Evolutionary conservation across 2,888 invertebrate genomes (phyloP), one percentile per base, ranked within the genome.

Genomic region (Drosophila antonietae): DNA sequence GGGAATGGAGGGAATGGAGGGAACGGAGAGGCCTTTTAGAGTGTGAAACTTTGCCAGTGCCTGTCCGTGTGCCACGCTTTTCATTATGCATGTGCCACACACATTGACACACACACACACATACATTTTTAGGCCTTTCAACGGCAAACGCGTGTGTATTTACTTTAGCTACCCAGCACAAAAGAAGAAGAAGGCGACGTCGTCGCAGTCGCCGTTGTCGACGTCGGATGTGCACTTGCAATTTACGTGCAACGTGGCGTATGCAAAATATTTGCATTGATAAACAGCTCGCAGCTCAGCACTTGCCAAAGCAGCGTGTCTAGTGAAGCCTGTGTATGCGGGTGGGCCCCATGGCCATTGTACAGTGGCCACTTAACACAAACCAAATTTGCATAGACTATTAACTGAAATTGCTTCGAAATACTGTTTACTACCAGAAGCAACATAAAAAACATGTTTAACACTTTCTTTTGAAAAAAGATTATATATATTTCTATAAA

Each of bases 191-290:
- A 57, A 62, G 73, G 52, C 65, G 56, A 33, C 23, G 60, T 18
- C 28, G 68, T 51, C 33, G 60, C 47, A 66, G 56, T 23, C 28
- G 57, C 33, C 33, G 70, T 55, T 59, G 71, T 51, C 67, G 58
- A 23, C 39, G 61, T 28, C 35, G 77, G 86, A 82, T 83, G 83
- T 76, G 84, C 85, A 83, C 83, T 87, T 85, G 87, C 81, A 87
- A 80, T 83, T 83, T 83, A 80, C 83, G 81, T 83, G 73, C 83
- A 84, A 75, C 87, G 84, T 83, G 84, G 87, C 84, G 84, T 83
- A 87, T 87, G 83, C 83, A 81, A 87, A 85, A 85, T 85, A 84
- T 84, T 84, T 86, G 86, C 84, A 84, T 84, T 84, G 84, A 86
- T 84, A 84, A 84, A 84, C 84, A 84, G 86, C 84, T 76, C 56